phyloP scores from a whole-genome alignment of 2,888 invertebrate genomes.

The Zygaena filipendulae region DNA sequence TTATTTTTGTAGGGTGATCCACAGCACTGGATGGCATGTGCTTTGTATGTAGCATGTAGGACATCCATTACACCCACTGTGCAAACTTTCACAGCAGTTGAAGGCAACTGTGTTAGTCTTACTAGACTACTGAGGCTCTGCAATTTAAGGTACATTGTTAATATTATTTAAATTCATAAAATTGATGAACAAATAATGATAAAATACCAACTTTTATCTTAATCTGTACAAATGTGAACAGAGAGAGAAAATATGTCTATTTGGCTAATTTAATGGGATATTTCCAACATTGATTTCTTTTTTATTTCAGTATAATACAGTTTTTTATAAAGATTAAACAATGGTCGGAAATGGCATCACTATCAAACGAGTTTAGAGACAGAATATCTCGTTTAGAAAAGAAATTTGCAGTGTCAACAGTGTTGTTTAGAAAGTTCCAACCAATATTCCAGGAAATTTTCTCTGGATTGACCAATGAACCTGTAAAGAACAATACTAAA shows the following conservation, averaged over 20 bases:
- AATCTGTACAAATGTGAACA: too few species aligned
- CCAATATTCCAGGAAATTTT: slow-evolving; percentile 91
- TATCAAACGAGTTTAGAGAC: slow-evolving; percentile 83
- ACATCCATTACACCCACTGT: slow-evolving; percentile 85
- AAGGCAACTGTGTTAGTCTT: slow-evolving; percentile 92
- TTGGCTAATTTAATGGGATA: too few species aligned
- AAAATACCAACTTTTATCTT: too few species aligned
- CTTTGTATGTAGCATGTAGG: slow-evolving; percentile 90
- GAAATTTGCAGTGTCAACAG: slow-evolving; percentile 93
- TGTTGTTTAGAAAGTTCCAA: slow-evolving; percentile 92
- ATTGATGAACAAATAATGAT: not conserved
- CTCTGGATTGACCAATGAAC: slow-evolving; percentile 70
- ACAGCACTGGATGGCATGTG: slow-evolving; percentile 94
- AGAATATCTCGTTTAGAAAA: slow-evolving; percentile 87
- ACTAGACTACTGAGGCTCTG: slow-evolving; percentile 89
- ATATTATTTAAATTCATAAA: too few species aligned
- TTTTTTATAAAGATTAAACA: slow-evolving; percentile 95
- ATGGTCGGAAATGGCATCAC: slow-evolving; percentile 95
- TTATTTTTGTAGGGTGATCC: slow-evolving; percentile 93
- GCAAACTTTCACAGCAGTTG: slow-evolving; percentile 76
- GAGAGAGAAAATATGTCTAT: too few species aligned
- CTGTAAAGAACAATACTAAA: slow-evolving; percentile 70
- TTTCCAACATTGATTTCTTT: slow-evolving; percentile 7
- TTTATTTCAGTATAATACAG: slow-evolving; percentile 80
- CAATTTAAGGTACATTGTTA: slow-evolving; percentile 80